These are phyloP conservation scores for Actinia tenebrosa DNA, from an alignment of 64 coral and sea anemone species.

Conservation along the genomic window DNA sequence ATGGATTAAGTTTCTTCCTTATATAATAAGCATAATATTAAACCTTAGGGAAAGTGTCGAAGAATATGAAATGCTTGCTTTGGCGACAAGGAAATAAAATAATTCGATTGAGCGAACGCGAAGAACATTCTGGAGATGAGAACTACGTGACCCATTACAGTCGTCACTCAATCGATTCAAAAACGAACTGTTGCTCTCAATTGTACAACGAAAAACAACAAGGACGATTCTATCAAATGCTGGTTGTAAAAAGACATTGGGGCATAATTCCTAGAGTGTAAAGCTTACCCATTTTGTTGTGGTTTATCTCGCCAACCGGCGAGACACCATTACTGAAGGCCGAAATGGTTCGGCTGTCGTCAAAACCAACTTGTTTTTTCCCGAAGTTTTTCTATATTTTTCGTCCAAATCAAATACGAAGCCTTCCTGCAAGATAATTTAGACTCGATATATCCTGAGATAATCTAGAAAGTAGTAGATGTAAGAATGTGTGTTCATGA, in stretches of 20 bases:
- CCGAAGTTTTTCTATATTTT: not conserved
- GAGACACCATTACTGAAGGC: not conserved
- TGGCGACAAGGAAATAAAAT: not conserved
- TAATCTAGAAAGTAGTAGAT: not conserved
- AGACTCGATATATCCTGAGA: not conserved
- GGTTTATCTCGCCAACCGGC: not conserved
- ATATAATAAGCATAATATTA: not conserved
- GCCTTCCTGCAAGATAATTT: not conserved
- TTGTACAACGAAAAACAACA: not conserved
- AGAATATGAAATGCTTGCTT: not conserved
- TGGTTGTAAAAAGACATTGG: not conserved
- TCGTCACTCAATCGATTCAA: not conserved
- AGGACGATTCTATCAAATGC: not conserved
- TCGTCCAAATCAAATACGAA: not conserved
- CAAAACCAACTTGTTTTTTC: not conserved
- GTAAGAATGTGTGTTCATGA: not conserved
- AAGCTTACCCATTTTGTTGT: slow-evolving; percentile 1
- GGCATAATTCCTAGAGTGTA: not conserved
- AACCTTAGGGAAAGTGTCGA: not conserved
- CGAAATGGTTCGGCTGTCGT: not conserved
- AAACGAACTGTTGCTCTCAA: not conserved
- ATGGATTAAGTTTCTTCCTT: not conserved
- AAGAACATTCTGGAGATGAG: not conserved
- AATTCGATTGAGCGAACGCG: not conserved
- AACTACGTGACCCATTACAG: not conserved